Percentiles rank a stretch among this genome's conserved stretches.
Conservation (phyloP, 2,797 vertebrate species). For the Crocodylus rhombifer region DNA sequence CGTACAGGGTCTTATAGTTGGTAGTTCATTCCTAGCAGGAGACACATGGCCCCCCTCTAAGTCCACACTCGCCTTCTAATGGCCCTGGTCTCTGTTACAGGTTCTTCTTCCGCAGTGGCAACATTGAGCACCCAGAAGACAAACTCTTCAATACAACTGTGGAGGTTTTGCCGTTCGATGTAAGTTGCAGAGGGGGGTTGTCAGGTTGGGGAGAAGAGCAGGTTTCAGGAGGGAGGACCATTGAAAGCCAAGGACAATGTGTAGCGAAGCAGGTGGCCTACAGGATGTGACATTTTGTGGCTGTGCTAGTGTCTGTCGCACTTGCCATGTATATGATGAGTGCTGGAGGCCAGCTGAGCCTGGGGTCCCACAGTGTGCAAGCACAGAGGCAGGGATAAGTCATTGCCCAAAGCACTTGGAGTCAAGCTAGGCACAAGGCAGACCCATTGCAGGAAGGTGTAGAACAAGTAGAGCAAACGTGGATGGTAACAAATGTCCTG, state of each 20-base stretch:
- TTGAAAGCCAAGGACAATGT: background rate
- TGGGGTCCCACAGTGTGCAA: background rate
- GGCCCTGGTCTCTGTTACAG: conserved; percentile 78
- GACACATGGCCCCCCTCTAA: fast-evolving
- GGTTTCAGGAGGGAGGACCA: background rate
- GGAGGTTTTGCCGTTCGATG: conserved; percentile 96
- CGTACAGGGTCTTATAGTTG: background rate
- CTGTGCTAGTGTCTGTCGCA: background rate
- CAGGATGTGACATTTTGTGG: background rate
- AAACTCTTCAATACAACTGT: conserved; percentile 98
- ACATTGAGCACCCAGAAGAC: conserved; percentile 98
- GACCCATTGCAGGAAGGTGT: background rate
- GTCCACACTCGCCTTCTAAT: background rate
- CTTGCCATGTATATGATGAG: too few relatives aligned
- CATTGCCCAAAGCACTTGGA: background rate
- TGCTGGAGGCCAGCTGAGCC: too few relatives aligned
- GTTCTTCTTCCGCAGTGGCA: conserved; percentile 97
- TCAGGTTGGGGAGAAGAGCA: conserved; percentile 21
- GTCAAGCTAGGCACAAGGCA: background rate
- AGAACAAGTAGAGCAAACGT: background rate
- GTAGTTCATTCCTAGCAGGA: background rate
- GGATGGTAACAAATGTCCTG: background rate
- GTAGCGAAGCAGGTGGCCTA: background rate
- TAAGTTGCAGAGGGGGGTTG: conserved; percentile 79
- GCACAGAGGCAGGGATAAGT: background rate